phyloP scores from a whole-genome alignment of 2,888 invertebrate species.

The Cremastinae sp. region DNA sequence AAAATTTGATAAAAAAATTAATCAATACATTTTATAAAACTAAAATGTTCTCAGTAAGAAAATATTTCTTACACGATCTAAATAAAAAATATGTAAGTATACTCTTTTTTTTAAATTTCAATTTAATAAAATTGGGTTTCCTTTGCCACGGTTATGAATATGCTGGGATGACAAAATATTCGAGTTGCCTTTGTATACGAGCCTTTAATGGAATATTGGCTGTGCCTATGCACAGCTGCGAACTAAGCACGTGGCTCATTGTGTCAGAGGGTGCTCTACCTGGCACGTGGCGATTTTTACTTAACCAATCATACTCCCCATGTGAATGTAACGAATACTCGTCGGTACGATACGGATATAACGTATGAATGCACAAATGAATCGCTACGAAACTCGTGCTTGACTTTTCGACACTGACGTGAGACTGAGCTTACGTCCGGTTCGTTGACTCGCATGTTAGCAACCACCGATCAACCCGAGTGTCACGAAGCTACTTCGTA shows the following conservation, averaged over 20 bases:
- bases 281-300: conserved; percentile 77
- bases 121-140: not conserved
- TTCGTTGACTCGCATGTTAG: conserved; percentile 44
- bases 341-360: not conserved
- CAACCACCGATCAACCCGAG: conserved; percentile 37
- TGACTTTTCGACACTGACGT: conserved; percentile 71
- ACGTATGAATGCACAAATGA: conserved; percentile 26
- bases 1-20: too few species aligned
- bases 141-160: not conserved
- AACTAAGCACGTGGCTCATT: conserved; percentile 71
- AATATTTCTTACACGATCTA: too few species aligned
- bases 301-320: conserved; percentile 55
- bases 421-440: conserved; percentile 48
- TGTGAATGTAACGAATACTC: not conserved
- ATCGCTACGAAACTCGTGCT: conserved; percentile 60
- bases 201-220: conserved; percentile 19
- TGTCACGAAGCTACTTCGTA: conserved; percentile 34
- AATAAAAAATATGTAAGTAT: too few species aligned
- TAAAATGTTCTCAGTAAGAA: too few species aligned
- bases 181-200: not conserved
- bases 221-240: conserved; percentile 22
- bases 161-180: too few species aligned
- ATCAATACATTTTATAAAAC: too few species aligned
- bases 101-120: not conserved
- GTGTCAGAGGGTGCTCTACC: conserved; percentile 71